These are phyloP conservation scores for Murina feae DNA, from an alignment of 2,113 vertebrate species.

Conservation along the genomic window DNA sequence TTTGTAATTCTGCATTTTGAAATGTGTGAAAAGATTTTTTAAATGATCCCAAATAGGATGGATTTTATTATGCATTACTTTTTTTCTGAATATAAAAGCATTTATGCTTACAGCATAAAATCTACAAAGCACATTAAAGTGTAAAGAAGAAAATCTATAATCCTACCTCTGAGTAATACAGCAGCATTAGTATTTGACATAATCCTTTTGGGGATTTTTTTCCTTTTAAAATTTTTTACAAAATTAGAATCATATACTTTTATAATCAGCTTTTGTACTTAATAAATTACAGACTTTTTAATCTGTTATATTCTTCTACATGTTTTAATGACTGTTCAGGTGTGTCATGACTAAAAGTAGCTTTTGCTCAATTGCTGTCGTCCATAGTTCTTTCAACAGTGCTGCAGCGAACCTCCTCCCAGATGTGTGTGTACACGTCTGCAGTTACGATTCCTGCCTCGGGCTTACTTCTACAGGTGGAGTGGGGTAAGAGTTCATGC, in stretches of 20 bases:
- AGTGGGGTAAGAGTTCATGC: neutral
- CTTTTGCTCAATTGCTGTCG: neutral
- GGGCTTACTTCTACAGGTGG: neutral
- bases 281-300: conserved; percentile 39
- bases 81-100: conserved; percentile 39
- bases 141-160: neutral
- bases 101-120: conserved; percentile 16
- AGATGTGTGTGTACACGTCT: neutral
- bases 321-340: neutral
- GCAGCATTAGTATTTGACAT: neutral
- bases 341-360: too few relatives aligned
- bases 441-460: rapidly evolving
- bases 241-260: conserved; percentile 26
- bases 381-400: neutral
- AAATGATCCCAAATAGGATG: neutral
- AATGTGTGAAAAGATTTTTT: conserved; percentile 53
- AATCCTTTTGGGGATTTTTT: conserved; percentile 21
- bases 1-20: conserved; percentile 67
- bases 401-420: too few relatives aligned
- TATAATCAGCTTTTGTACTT: conserved; percentile 54
- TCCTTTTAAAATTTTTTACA: neutral
- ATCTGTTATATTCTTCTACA: neutral
- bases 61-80: conserved; percentile 48
- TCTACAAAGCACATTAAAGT: conserved; percentile 13
- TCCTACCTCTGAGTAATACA: neutral